These are phyloP conservation scores for Cremastinae sp. DNA, from an alignment of 2,888 invertebrate species.

Conservation along the genomic window DNA sequence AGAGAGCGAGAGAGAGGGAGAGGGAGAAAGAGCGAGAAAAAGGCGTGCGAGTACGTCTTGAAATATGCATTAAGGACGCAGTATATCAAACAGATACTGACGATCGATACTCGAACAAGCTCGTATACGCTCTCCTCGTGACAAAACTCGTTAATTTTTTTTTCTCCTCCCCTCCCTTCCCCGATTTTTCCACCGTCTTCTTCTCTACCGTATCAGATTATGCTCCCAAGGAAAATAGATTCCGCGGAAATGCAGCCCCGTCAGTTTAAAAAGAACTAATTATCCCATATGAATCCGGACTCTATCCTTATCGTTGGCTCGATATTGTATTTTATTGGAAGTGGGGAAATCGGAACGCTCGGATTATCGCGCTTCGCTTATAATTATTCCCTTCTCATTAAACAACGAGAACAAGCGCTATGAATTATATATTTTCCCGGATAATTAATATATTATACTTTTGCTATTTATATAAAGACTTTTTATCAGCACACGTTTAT, in stretches of 20 bases:
- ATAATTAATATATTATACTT: too few species aligned
- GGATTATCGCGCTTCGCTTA: too few species aligned
- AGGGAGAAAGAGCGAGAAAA: neutral
- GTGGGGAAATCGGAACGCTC: too few species aligned
- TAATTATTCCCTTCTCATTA: too few species aligned
- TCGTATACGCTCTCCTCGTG: conserved; percentile 10
- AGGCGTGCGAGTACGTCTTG: conserved; percentile 26
- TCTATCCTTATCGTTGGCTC: conserved; percentile 3
- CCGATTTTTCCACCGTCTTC: too few species aligned
- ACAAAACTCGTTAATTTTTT: conserved; percentile 20
- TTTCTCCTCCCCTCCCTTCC: neutral
- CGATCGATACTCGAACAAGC: conserved; percentile 12
- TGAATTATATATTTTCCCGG: too few species aligned
- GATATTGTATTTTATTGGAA: neutral
- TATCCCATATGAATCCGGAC: neutral
- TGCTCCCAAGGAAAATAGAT: too few species aligned
- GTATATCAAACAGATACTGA: conserved; percentile 34
- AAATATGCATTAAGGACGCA: conserved; percentile 41
- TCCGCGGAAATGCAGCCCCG: neutral
- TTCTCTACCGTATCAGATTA: too few species aligned
- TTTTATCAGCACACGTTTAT: too few species aligned
- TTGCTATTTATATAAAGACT: too few species aligned
- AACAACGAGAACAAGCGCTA: too few species aligned
- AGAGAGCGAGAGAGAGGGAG: neutral
- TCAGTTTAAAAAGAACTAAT: neutral